Evolutionary conservation across 2,888 invertebrate species (phyloP).

Genomic region (Myopa tessellatipennis): DNA sequence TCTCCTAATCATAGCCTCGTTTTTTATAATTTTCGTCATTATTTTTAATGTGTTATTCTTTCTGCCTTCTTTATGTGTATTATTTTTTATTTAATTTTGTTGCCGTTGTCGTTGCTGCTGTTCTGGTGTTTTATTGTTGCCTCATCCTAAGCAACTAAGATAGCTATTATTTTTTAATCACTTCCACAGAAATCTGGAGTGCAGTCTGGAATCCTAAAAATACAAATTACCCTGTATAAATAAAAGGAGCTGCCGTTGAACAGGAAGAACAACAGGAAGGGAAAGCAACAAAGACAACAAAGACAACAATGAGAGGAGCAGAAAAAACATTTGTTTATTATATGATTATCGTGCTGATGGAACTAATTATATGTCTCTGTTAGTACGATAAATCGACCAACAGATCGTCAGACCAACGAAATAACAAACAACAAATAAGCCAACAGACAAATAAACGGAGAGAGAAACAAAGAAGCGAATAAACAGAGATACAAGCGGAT

Average conservation of each 20-base stretch:
- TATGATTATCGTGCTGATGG: constrained; percentile 35
- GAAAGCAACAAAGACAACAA: not conserved
- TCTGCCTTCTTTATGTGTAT: not conserved
- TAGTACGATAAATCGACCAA: not conserved
- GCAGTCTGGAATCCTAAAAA: not conserved
- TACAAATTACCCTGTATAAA: not conserved
- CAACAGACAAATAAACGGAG: no score
- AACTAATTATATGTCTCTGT: constrained; percentile 39
- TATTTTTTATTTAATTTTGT: not conserved
- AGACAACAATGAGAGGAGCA: not conserved
- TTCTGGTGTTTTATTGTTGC: not conserved
- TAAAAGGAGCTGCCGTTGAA: not conserved
- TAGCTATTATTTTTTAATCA: constrained; percentile 28
- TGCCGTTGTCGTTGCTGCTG: not conserved
- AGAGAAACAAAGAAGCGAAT: no score
- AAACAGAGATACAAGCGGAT: not conserved
- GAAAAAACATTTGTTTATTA: constrained; percentile 36
- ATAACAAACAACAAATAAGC: no score
- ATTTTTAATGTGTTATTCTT: not conserved
- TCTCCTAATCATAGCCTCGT: no score
- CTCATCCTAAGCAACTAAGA: not conserved
- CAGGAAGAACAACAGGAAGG: not conserved
- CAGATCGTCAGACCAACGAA: not conserved
- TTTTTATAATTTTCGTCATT: no score
- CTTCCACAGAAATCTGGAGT: constrained; percentile 25